Conservation (phyloP, 2,888 invertebrate genomes). For the Hyalella azteca region DNA sequence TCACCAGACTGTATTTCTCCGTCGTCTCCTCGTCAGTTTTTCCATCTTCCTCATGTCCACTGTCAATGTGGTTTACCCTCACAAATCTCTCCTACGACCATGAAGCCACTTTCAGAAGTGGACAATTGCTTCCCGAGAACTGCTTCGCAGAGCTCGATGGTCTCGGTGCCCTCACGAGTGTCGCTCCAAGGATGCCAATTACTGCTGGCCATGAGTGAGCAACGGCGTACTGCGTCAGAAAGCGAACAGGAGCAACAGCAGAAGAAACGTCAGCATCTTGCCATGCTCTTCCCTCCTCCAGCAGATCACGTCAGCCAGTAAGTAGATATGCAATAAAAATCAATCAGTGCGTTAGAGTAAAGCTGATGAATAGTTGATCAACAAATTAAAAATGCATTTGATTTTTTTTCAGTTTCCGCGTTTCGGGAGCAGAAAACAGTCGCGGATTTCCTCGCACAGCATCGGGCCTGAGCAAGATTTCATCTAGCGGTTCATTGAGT, state of each 20-base stretch:
- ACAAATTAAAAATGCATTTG: background rate
- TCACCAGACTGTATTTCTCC: background rate
- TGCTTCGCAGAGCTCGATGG: constrained; percentile 19
- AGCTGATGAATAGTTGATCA: background rate
- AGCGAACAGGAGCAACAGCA: background rate
- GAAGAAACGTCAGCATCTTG: background rate
- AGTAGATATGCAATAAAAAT: too few relatives aligned
- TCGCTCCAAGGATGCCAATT: constrained; percentile 20
- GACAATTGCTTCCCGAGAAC: background rate
- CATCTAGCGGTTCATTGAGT: background rate
- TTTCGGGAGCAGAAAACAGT: background rate
- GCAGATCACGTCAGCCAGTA: background rate
- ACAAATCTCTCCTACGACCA: background rate
- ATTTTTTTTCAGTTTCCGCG: background rate
- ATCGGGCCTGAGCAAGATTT: background rate
- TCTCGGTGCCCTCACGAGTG: constrained; percentile 7
- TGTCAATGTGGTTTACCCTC: background rate
- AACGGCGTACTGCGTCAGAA: constrained; percentile 22
- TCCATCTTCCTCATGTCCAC: background rate
- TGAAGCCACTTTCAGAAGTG: background rate
- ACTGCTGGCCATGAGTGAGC: constrained; percentile 33
- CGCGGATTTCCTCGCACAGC: background rate
- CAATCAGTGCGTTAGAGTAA: background rate
- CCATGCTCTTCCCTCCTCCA: background rate
- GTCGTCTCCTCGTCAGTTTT: constrained; percentile 18